Evolutionary conservation across 2,113 vertebrate species (phyloP).

Genomic region (Elgaria multicarinata): DNA sequence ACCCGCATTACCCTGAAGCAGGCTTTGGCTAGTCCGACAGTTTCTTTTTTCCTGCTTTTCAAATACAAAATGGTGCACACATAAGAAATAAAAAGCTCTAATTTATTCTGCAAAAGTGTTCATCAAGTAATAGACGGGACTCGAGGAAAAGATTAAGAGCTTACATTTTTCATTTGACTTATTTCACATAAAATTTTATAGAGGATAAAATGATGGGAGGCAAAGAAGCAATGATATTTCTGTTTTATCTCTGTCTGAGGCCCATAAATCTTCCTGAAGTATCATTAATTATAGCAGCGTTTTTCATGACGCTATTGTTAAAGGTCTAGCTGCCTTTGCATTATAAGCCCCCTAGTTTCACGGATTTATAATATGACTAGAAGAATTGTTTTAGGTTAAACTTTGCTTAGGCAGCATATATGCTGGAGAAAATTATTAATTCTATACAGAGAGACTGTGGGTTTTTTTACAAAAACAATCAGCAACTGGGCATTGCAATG

Average conservation of each 20-base stretch:
- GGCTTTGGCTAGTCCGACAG: conserved; percentile 40
- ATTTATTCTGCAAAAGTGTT: conserved; percentile 73
- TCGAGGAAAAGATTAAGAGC: conserved; percentile 77
- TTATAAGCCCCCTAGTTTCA: conserved; percentile 56
- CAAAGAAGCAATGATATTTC: conserved; percentile 75
- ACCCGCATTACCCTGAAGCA: neutral
- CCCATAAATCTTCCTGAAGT: conserved; percentile 76
- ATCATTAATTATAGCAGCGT: conserved; percentile 73
- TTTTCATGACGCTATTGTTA: conserved; percentile 67
- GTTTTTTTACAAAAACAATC: neutral
- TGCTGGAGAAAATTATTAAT: conserved; percentile 25
- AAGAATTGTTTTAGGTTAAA: conserved; percentile 64
- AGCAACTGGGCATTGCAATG: neutral
- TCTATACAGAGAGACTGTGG: conserved; percentile 11
- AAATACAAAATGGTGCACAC: conserved; percentile 65
- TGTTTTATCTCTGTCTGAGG: conserved; percentile 76
- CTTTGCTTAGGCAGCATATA: conserved; percentile 47
- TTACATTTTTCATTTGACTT: conserved; percentile 80
- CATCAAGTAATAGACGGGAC: conserved; percentile 73
- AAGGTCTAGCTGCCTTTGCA: conserved; percentile 63
- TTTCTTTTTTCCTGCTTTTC: conserved; percentile 57
- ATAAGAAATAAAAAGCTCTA: conserved; percentile 66
- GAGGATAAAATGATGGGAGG: conserved; percentile 74
- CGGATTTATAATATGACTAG: conserved; percentile 60
- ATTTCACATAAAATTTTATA: conserved; percentile 80